Evolutionary conservation across 1,140 invertebrate species (phyloP).

Genomic region (Eciton burchellii): DNA sequence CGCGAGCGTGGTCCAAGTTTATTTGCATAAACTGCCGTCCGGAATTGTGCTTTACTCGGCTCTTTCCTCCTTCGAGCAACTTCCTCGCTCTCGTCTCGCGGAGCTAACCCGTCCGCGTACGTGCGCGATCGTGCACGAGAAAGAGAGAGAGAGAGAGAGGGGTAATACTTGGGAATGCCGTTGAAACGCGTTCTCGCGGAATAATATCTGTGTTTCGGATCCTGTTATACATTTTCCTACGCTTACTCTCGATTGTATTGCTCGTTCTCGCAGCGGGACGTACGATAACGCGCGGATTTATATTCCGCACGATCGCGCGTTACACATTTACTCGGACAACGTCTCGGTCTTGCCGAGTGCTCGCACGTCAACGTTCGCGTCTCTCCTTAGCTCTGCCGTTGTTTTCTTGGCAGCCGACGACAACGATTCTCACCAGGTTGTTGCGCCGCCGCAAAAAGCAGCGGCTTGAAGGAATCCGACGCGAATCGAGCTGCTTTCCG

Average conservation of each 20-base stretch:
- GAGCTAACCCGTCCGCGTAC: not conserved
- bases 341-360: not conserved
- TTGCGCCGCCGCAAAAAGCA: conserved; percentile 69
- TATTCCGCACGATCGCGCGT: not conserved
- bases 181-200: not conserved
- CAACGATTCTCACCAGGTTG: conserved; percentile 25
- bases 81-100: not conserved
- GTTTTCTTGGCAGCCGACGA: conserved; percentile 17
- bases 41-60: conserved; percentile 29
- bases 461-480: conserved; percentile 71
- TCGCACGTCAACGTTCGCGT: conserved; percentile 12
- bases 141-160: too few species aligned
- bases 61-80: not conserved
- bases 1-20: not conserved
- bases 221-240: conserved; percentile 26
- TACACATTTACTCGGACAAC: conserved; percentile 10
- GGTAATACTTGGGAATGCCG: not conserved
- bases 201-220: not conserved
- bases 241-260: conserved; percentile 7
- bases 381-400: not conserved
- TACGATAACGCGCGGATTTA: not conserved
- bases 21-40: conserved; percentile 48
- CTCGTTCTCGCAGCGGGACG: not conserved
- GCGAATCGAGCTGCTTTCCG: conserved; percentile 62
- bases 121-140: not conserved